These are phyloP conservation scores for Scomber colias DNA, from an alignment of 2,113 vertebrate species.

Conservation along the genomic window DNA sequence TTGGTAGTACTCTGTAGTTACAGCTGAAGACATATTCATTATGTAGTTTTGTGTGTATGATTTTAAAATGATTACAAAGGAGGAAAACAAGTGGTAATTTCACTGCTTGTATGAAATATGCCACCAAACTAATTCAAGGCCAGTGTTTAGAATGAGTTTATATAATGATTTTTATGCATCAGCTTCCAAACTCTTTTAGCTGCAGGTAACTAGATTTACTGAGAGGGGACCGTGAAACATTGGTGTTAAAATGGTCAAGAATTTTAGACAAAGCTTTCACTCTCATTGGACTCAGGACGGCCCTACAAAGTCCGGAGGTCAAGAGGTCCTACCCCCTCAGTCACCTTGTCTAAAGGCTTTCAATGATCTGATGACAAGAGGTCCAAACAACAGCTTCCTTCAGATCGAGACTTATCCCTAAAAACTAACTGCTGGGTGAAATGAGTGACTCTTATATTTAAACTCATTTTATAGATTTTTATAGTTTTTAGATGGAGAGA, in stretches of 20 bases:
- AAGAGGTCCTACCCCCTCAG: conserved; percentile 58
- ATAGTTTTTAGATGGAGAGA: conserved; percentile 22
- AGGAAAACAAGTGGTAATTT: background rate
- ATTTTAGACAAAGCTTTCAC: conserved; percentile 50
- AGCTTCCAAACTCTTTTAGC: too few species aligned
- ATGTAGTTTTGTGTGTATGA: background rate
- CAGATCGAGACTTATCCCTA: conserved; percentile 18
- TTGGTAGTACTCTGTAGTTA: background rate
- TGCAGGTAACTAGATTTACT: too few species aligned
- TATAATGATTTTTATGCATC: too few species aligned
- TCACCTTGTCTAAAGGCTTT: conserved; percentile 55
- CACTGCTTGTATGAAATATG: background rate
- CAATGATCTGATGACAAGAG: conserved; percentile 37
- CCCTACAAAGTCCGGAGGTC: conserved; percentile 61
- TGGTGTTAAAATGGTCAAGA: conserved; percentile 11
- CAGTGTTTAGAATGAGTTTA: too few species aligned
- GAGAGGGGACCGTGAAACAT: too few species aligned
- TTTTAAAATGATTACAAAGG: too few species aligned
- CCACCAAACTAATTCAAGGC: too few species aligned
- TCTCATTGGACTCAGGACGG: conserved; percentile 33
- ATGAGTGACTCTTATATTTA: conserved; percentile 2
- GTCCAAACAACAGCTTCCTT: conserved; percentile 41
- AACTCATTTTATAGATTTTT: background rate
- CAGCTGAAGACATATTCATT: background rate
- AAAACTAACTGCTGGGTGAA: conserved; percentile 35